These are phyloP conservation scores for Heliconius ethilla DNA, from an alignment of 2,888 invertebrate genomes.

Conservation along the genomic window DNA sequence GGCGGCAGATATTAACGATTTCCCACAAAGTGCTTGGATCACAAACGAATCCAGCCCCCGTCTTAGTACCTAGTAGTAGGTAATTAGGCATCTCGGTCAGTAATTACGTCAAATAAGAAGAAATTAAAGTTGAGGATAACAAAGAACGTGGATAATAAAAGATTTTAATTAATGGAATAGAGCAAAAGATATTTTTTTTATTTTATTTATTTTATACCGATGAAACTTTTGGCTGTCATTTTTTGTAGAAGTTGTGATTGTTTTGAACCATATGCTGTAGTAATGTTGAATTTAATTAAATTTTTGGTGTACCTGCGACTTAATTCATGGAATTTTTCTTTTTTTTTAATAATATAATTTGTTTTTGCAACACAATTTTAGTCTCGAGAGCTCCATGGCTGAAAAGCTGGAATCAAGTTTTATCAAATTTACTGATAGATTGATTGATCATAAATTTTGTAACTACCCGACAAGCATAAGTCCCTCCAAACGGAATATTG, in stretches of 20 bases:
- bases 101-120: conserved; percentile 15
- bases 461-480: too few species aligned
- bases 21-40: conserved; percentile 41
- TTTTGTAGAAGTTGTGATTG: background rate
- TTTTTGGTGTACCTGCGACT: too few species aligned
- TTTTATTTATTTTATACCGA: background rate
- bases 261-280: too few species aligned
- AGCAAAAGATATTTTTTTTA: background rate
- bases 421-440: too few species aligned
- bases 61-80: conserved; percentile 30
- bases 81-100: conserved; percentile 24
- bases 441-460: too few species aligned
- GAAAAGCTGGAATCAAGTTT: too few species aligned
- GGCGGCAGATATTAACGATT: conserved; percentile 45
- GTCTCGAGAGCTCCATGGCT: too few species aligned
- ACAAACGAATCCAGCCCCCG: conserved; percentile 41
- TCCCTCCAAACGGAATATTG: too few species aligned
- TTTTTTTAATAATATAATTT: too few species aligned
- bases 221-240: background rate
- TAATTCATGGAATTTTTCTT: too few species aligned
- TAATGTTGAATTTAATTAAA: too few species aligned
- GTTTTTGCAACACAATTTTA: too few species aligned
- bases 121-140: conserved; percentile 1
- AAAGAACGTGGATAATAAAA: background rate
- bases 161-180: conserved; percentile 5